Percentiles rank a stretch among this genome's conserved stretches.
phyloP scores from a whole-genome alignment of 2,113 vertebrate genomes.

The Mormyrus lacerda region DNA sequence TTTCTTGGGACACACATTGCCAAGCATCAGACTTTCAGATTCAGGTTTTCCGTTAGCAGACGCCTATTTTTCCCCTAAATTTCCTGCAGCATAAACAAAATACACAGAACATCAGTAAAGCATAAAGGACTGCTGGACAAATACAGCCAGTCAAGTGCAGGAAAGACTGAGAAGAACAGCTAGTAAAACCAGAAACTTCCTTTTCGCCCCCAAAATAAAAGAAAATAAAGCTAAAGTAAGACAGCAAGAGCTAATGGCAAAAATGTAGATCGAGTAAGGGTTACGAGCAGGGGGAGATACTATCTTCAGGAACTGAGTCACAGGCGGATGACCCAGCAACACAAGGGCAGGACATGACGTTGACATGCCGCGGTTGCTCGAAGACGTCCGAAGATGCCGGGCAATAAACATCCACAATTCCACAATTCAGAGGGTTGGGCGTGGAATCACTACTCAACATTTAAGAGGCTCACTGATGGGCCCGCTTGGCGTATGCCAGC shows the following conservation, averaged over 20 bases:
- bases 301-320: slow-evolving; percentile 16
- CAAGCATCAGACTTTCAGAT: background rate
- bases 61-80: background rate
- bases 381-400: background rate
- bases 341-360: background rate
- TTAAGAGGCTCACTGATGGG: background rate
- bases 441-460: background rate
- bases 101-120: background rate
- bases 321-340: background rate
- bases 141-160: background rate
- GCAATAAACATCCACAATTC: background rate
- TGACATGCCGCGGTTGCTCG: background rate
- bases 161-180: background rate
- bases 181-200: background rate
- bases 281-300: background rate
- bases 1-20: background rate
- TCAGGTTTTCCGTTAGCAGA: background rate
- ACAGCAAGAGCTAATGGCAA: slow-evolving; percentile 6
- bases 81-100: background rate
- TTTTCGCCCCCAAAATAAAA: background rate
- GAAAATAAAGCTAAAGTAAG: background rate
- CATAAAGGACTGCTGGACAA: background rate
- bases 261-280: slow-evolving; percentile 13
- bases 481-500: no score
- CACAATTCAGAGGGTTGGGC: background rate